A percentile compares a stretch with the other conserved stretches of the same genome.
Conservation (phyloP, 2,113 vertebrate species). For the Hemiscyllium ocellatum region DNA sequence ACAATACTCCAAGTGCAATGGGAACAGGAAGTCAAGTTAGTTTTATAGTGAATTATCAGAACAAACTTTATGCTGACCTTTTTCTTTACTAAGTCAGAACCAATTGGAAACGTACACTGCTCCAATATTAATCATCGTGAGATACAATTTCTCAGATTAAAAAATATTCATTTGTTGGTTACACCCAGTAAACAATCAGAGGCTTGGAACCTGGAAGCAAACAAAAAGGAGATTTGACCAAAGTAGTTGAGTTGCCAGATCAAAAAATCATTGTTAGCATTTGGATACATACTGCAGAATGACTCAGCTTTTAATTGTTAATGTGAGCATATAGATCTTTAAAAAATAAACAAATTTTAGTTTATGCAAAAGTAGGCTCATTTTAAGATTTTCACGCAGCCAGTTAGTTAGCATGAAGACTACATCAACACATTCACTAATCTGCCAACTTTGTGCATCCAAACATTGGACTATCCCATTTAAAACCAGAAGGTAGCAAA, state of each 20-base stretch:
- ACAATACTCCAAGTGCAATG: neutral
- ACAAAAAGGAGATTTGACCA: neutral
- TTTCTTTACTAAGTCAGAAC: neutral
- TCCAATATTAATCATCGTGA: neutral
- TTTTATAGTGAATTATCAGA: neutral
- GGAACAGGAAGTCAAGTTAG: neutral
- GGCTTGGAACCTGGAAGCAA: neutral
- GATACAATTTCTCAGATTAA: neutral
- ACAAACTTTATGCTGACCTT: neutral
- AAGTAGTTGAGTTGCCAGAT: neutral
- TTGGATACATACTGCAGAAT: neutral
- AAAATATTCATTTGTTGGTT: neutral
- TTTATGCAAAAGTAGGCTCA: neutral
- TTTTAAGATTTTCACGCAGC: neutral
- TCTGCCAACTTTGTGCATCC: neutral
- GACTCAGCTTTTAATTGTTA: neutral
- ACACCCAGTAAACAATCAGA: neutral
- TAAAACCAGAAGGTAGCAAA: no score
- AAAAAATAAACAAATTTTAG: neutral
- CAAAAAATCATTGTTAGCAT: neutral
- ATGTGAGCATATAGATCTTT: neutral
- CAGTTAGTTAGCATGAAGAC: neutral
- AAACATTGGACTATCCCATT: no score
- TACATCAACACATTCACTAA: neutral
- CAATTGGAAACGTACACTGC: neutral